Conservation (phyloP, 1,140 invertebrate genomes). For the Drosophila lacteicornis region DNA sequence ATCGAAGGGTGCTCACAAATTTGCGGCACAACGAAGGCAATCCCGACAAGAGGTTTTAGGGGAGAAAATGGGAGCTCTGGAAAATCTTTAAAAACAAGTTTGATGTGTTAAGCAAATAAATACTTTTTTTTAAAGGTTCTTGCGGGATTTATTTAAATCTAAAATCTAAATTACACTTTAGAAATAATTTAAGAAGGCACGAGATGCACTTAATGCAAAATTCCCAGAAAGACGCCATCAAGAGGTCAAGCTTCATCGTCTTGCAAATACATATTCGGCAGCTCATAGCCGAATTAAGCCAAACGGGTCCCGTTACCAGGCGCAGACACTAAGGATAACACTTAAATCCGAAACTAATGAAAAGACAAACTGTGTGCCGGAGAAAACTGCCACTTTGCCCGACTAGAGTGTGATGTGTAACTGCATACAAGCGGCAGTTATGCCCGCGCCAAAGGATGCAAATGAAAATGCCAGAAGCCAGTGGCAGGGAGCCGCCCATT, state of each 20-base stretch:
- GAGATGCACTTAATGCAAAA: neutral
- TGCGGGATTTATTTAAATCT: too few relatives aligned
- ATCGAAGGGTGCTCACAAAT: constrained; percentile 22
- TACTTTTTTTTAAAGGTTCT: neutral
- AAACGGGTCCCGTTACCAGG: neutral
- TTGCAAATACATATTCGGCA: neutral
- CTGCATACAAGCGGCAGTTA: constrained; percentile 41
- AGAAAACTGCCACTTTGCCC: constrained; percentile 23
- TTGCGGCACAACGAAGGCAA: constrained; percentile 13
- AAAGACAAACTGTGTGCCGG: constrained; percentile 43
- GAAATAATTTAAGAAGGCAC: too few relatives aligned
- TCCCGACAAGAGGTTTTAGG: neutral
- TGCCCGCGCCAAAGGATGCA: constrained; percentile 42
- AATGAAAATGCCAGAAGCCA: constrained; percentile 52
- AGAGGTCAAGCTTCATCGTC: constrained; percentile 11
- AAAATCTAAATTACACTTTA: too few relatives aligned
- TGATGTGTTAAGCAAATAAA: neutral
- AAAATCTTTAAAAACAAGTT: neutral
- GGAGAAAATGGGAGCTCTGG: neutral
- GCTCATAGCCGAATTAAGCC: neutral
- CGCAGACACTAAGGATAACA: constrained; percentile 19
- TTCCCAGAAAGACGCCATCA: neutral
- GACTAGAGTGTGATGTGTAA: constrained; percentile 45
- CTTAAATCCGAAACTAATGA: constrained; percentile 40
- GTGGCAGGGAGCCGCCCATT: constrained; percentile 5